Percentiles rank a stretch among this genome's conserved stretches.
These are phyloP conservation scores for Seira ritae DNA, from an alignment of 2,888 invertebrate genomes.

Conservation along the genomic window DNA sequence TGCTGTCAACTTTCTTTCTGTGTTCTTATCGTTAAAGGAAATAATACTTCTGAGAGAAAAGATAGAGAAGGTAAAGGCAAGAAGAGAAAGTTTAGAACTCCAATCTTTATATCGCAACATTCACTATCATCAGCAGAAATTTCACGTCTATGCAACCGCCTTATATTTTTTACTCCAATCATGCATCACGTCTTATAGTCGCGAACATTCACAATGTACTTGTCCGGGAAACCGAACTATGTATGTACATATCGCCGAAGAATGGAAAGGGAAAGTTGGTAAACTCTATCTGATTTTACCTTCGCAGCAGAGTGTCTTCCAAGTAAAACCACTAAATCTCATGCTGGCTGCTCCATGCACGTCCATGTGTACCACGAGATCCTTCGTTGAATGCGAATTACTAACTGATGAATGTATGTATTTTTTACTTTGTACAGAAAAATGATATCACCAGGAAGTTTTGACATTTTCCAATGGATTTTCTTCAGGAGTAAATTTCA, in stretches of 20 bases:
- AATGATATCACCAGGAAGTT: neutral
- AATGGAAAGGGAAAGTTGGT: slow-evolving; percentile 33
- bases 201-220: too few relatives aligned
- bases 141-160: neutral
- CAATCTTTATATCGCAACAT: neutral
- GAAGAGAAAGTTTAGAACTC: neutral
- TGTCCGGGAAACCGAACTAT: too few relatives aligned
- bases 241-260: neutral
- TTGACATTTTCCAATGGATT: neutral
- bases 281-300: slow-evolving; percentile 25
- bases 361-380: too few relatives aligned
- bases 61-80: neutral
- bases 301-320: neutral
- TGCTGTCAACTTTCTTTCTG: slow-evolving; percentile 49
- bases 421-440: neutral
- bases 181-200: neutral
- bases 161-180: neutral
- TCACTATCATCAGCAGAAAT: neutral
- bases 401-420: neutral
- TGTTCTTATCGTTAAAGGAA: slow-evolving; percentile 10
- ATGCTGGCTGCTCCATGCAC: neutral
- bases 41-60: slow-evolving; percentile 16
- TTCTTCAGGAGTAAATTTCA: neutral
- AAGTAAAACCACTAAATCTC: neutral
- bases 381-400: too few relatives aligned